Evolutionary conservation across 92 coral and sea anemone genomes (phyloP), one percentile per base, ranked within the genome.

Genomic region (Umimayanthus kanabou): DNA sequence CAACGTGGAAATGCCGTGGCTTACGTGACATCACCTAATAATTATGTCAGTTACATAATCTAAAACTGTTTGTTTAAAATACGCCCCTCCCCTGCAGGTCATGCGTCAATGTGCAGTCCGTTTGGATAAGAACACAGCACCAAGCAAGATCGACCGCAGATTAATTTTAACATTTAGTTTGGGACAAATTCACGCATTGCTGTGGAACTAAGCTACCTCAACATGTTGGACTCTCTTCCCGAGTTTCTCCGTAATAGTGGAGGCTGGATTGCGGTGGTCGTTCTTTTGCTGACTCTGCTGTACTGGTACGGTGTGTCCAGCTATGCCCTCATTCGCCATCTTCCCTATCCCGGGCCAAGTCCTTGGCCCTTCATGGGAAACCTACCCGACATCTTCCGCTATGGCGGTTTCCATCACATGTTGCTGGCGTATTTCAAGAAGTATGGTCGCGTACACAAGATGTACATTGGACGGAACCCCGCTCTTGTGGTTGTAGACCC

Each of bases 361-460:
- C 93, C 95, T 0, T 92, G 92, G 95, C 97, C 97, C 9, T 94
- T 90, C 90, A 30, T 94, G 9, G 97, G 97, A 4, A 94, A 90
- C 82, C 81, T 94, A n/a, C 88, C 70, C n/a, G 95, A 94, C 43
- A 81, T 94, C 6, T 73, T 82, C 39, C 87, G 85, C 80, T 87
- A 92, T 74, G 98, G 94, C 80, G 98, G 98, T 28, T 30, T 92
- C 76, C 98, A 94, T 22, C 93, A 91, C 53, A 89, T 91, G 93
- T 70, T 92, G 4, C 8, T 92, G 85, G 88, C 75, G 55, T 94
- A 90, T 91, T 94, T 93, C 90, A 89, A 80, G 73, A 86, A 88
- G 47, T 94, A 87, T 37, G 98, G 98, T 73, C 94, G 94, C 9
- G 95, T 91, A 2, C 91, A 92, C 84, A 94, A 85, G 91, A 84